Evolutionary conservation across 2,888 invertebrate species (phyloP).

Genomic region (Acanthoscelides obtectus): DNA sequence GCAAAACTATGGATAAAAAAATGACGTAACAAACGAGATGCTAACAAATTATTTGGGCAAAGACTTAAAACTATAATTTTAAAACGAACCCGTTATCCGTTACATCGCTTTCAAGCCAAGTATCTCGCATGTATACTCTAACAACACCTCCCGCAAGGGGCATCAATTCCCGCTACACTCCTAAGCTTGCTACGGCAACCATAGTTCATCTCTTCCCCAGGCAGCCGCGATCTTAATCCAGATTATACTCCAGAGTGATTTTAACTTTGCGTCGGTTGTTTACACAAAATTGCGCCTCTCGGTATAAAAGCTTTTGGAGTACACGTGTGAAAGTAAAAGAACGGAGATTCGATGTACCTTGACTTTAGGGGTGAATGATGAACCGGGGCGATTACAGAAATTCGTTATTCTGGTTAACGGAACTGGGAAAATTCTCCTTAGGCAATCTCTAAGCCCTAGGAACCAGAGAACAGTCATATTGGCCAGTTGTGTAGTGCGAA

Average conservation of each 20-base stretch:
- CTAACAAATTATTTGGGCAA: no score
- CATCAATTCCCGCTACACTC: background rate
- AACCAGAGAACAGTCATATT: no score
- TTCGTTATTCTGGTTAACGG: no score
- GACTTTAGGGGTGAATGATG: no score
- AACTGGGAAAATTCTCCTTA: no score
- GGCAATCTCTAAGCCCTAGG: no score
- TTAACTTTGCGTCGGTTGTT: conserved; percentile 34
- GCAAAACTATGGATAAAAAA: no score
- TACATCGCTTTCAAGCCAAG: background rate
- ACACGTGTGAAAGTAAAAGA: background rate
- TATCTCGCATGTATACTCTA: background rate
- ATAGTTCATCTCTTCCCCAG: background rate
- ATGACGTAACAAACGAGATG: no score
- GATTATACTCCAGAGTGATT: conserved; percentile 37
- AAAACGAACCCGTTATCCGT: no score
- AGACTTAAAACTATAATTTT: no score
- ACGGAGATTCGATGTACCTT: background rate
- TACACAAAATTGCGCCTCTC: conserved; percentile 37
- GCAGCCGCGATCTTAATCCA: conserved; percentile 31
- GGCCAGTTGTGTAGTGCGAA: no score
- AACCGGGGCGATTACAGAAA: no score
- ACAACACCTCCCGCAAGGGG: background rate
- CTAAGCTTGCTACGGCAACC: background rate
- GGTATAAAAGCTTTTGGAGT: conserved; percentile 29